Base-by-base conservation (phyloP, 2,113 vertebrate species). In the Lucifuga dentata region DNA sequence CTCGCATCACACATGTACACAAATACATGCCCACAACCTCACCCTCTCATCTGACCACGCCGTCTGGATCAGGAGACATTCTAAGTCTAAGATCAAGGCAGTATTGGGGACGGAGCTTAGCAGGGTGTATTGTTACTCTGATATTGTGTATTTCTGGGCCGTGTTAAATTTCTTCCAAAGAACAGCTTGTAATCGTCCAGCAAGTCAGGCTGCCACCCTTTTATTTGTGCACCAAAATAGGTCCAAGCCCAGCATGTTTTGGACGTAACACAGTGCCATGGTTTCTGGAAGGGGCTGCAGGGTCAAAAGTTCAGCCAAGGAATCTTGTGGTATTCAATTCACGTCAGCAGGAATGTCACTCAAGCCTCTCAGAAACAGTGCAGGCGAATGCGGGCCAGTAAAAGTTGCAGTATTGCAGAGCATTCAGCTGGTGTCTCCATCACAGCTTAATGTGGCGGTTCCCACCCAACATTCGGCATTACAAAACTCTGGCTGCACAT, bases 251-350 rank as follows among this genome's bases (percentile, higher is more conserved):
- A 41, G 51, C 26, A 32, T 67, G 67, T 71, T 58, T 76, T 73
- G 50, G 57, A 72, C 29, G 40, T 66, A 82, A 46, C 20, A 13
- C 68, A 7, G 44, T 73, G 81, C 74, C 69, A 73, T 19, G 51
- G 74, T 80, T 86, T 88, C 64, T 88, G 80, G 81, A 80, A 65
- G 26, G 67, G 60, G 76, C 87, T 57, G 68, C 66, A 17, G 59
- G 87, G 87, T 89, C 84, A 85, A 85, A 86, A 84, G 89, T 91
- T 88, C 84, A 92, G 80, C 85, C 61, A 64, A 84, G 78, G 83
- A 91, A 87, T 89, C 80, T 91, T 86, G 87, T 40, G 73, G 86
- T 86, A 82, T 84, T 88, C 60, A 8, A 73, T 73, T 80, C 86
- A 78, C 72, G 80, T 90, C 85, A 88, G 82, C 80, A 78, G 81